Conservation (phyloP, 2,888 invertebrate species). For the Sarcophaga rosellei region DNA sequence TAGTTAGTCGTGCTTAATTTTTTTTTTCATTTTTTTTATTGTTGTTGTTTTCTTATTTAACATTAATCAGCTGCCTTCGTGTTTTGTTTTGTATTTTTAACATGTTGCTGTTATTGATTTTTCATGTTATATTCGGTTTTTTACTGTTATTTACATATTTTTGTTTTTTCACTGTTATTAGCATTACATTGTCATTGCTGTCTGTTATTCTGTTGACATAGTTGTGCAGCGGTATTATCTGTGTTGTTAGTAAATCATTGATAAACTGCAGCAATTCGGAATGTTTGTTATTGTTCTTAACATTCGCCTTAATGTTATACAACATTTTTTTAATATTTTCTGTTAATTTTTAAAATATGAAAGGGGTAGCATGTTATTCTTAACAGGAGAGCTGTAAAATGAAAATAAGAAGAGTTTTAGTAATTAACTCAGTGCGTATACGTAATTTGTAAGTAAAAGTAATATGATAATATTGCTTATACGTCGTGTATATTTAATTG, state of each 20-base stretch:
- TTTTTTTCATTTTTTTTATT: neutral
- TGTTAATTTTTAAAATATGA: neutral
- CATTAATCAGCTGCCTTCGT: neutral
- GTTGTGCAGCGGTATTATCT: no score
- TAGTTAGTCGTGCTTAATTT: conserved; percentile 16
- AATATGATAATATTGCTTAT: neutral
- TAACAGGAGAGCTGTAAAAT: neutral
- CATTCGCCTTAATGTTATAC: conserved; percentile 22
- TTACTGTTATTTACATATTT: neutral
- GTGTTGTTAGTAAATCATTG: neutral
- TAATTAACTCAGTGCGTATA: neutral
- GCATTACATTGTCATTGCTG: neutral
- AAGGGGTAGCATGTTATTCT: neutral
- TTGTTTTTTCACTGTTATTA: neutral
- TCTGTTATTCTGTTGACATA: neutral
- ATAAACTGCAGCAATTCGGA: neutral
- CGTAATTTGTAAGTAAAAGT: neutral
- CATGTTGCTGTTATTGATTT: conserved; percentile 9
- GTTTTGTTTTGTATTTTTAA: neutral
- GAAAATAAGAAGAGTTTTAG: neutral
- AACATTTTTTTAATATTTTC: neutral
- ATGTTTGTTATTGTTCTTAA: neutral
- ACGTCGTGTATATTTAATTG: neutral
- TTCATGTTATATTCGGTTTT: neutral
- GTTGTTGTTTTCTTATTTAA: neutral